phyloP scores from a whole-genome alignment of 2,113 vertebrate species.

The Uropsilus gracilis region DNA sequence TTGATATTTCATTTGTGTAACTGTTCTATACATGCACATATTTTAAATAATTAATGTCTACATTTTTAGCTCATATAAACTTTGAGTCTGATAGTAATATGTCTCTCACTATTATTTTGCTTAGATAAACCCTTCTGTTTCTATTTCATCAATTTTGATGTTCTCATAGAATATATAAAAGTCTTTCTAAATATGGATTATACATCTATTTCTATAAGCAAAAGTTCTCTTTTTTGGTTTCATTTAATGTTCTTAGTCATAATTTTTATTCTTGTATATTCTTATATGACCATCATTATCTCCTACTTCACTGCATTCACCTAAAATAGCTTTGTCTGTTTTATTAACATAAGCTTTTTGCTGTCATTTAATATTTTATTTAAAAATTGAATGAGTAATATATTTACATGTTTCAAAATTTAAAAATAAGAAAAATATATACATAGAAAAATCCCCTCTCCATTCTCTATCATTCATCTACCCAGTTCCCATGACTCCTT shows the following conservation, averaged over 20 bases:
- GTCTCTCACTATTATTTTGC: neutral
- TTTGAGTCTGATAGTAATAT: neutral
- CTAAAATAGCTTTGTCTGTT: constrained; percentile 9
- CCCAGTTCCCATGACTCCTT: neutral
- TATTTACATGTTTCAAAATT: neutral
- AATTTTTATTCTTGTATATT: neutral
- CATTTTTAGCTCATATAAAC: neutral
- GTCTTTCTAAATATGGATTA: neutral
- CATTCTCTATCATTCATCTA: neutral
- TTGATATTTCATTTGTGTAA: neutral
- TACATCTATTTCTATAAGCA: neutral
- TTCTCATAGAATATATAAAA: neutral
- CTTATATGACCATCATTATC: neutral
- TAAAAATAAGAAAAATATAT: neutral
- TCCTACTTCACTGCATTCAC: constrained; percentile 3
- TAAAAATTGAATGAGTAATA: neutral
- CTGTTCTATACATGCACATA: neutral
- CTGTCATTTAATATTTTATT: neutral
- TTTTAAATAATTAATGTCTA: neutral
- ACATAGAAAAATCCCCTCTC: neutral
- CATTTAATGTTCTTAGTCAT: neutral
- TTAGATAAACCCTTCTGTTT: constrained; percentile 6
- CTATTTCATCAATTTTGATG: constrained; percentile 3
- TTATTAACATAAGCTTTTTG: neutral
- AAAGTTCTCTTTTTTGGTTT: neutral